These are phyloP conservation scores for Nomia melanderi DNA, from an alignment of 1,140 invertebrate species.

Conservation along the genomic window DNA sequence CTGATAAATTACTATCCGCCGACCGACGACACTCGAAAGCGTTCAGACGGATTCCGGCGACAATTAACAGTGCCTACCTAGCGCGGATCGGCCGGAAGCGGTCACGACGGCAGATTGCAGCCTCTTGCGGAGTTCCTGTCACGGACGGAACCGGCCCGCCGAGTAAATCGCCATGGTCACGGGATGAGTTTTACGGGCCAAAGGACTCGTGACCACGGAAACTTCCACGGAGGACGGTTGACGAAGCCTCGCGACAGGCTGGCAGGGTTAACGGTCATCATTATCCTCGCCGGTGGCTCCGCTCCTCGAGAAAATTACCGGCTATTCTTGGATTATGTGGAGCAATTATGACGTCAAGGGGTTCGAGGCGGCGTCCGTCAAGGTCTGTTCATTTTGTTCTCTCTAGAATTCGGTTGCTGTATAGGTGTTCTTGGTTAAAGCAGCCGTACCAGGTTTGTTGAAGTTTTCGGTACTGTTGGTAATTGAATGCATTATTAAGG, in stretches of 20 bases:
- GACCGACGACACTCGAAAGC: background rate
- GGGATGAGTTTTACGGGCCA: slow-evolving; percentile 45
- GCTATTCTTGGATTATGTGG: slow-evolving; percentile 51
- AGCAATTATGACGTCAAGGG: slow-evolving; percentile 61
- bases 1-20: background rate
- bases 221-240: slow-evolving; percentile 49
- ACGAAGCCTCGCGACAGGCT: slow-evolving; percentile 57
- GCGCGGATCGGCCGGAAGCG: slow-evolving; percentile 51
- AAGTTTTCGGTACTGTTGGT: no score
- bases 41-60: background rate
- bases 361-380: slow-evolving; percentile 3
- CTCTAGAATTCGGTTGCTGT: background rate
- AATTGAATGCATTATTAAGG: no score
- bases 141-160: slow-evolving; percentile 30
- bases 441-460: no score
- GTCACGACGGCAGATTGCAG: slow-evolving; percentile 16
- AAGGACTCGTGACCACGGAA: slow-evolving; percentile 41
- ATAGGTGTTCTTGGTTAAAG: no score
- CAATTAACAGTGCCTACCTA: slow-evolving; percentile 51
- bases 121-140: slow-evolving; percentile 36
- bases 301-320: slow-evolving; percentile 60
- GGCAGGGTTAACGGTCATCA: slow-evolving; percentile 67
- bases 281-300: slow-evolving; percentile 54
- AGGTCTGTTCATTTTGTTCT: slow-evolving; percentile 1
- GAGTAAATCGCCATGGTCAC: slow-evolving; percentile 63